phyloP scores from a whole-genome alignment of 92 coral and sea anemone genomes.

The Virgularia gustaviana region DNA sequence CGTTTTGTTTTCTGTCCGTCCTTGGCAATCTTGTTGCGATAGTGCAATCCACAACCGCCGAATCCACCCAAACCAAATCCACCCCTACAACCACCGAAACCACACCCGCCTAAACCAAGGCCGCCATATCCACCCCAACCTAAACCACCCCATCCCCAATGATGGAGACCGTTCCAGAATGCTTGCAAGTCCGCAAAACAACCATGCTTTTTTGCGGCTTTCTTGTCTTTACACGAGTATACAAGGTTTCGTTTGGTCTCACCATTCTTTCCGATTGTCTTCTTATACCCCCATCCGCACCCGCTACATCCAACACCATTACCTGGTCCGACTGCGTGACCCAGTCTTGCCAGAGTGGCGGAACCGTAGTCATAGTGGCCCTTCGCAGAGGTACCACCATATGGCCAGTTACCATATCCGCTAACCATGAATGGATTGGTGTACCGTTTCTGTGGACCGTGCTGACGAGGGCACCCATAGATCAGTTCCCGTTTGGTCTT shows the following conservation, averaged over 20 bases:
- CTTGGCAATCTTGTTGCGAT: constrained; percentile 49
- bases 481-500: constrained; percentile 30
- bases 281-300: constrained; percentile 42
- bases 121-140: constrained; percentile 3
- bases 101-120: not conserved
- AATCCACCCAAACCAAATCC: not conserved
- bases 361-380: constrained; percentile 54
- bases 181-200: constrained; percentile 54
- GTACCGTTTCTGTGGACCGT: constrained; percentile 1
- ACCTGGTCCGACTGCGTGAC: constrained; percentile 26
- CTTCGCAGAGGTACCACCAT: constrained; percentile 57
- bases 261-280: constrained; percentile 37
- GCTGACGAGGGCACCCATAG: constrained; percentile 12
- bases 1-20: constrained; percentile 7
- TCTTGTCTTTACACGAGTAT: constrained; percentile 23
- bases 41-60: constrained; percentile 43
- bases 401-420: constrained; percentile 33
- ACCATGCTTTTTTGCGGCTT: constrained; percentile 36
- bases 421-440: constrained; percentile 10
- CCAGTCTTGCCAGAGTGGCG: constrained; percentile 14
- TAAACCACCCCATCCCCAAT: constrained; percentile 38
- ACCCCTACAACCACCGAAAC: constrained; percentile 10
- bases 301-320: constrained; percentile 56
- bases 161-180: constrained; percentile 43
- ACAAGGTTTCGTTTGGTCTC: constrained; percentile 30